Conservation (phyloP, 2,797 vertebrate species). For the Diplodus sargus region DNA sequence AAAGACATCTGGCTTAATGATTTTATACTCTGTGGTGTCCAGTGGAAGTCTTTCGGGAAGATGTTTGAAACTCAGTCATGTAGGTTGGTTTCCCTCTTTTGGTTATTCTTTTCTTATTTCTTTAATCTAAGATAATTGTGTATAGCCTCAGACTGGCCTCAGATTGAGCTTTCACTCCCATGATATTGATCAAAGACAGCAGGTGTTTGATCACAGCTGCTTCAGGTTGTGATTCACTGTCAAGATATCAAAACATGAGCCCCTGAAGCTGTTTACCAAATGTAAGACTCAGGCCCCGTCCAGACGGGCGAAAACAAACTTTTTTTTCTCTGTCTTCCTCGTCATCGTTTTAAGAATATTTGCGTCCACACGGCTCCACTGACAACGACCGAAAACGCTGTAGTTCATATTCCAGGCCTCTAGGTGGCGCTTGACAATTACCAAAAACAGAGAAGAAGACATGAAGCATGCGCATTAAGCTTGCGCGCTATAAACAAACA, state of each 20-base stretch:
- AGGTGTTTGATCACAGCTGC: neutral
- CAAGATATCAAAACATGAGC: neutral
- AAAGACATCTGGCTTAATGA: slow-evolving; percentile 32
- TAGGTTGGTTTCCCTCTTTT: neutral
- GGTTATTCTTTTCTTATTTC: neutral
- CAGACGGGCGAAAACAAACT: too few species aligned
- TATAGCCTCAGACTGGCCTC: neutral
- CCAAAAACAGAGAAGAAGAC: too few species aligned
- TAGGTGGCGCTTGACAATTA: too few species aligned
- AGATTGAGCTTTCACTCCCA: slow-evolving; percentile 25
- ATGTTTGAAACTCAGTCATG: neutral
- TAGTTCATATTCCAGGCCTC: too few species aligned
- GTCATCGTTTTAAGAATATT: too few species aligned
- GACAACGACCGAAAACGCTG: too few species aligned
- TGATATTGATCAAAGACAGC: slow-evolving; percentile 11
- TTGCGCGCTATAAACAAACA: too few species aligned
- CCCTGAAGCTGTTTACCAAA: neutral
- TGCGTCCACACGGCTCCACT: too few species aligned
- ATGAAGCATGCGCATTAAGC: too few species aligned
- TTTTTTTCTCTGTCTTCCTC: too few species aligned
- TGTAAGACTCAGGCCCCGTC: too few species aligned
- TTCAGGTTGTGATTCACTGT: neutral
- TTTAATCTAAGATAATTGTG: neutral
- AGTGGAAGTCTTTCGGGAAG: neutral
- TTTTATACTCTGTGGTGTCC: slow-evolving; percentile 28